A percentile compares a stretch with the other conserved stretches of the same genome.
Evolutionary conservation across 1,140 invertebrate genomes (phyloP).

Genomic region (Temnothorax nylanderi): DNA sequence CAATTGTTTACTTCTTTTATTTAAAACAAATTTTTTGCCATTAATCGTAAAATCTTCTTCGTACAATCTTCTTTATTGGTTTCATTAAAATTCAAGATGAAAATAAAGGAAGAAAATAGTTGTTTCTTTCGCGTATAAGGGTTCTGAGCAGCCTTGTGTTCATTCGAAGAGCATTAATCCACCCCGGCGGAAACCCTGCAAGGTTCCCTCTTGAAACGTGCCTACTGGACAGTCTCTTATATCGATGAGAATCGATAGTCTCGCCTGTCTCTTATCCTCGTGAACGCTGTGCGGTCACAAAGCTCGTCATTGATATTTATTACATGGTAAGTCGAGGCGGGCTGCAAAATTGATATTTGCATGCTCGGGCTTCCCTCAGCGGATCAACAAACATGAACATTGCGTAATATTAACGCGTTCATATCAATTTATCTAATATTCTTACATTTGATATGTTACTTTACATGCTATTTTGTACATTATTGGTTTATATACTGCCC

Average conservation of each 20-base stretch:
- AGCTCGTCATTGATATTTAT: slow-evolving; percentile 60
- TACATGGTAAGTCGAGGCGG: slow-evolving; percentile 19
- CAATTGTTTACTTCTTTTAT: background rate
- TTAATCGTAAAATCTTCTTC: background rate
- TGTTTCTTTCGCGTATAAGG: slow-evolving; percentile 22
- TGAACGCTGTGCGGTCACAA: background rate
- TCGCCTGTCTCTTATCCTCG: slow-evolving; percentile 27
- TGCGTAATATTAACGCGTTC: background rate
- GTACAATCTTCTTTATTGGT: background rate
- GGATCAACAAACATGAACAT: slow-evolving; percentile 16
- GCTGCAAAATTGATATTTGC: slow-evolving; percentile 46
- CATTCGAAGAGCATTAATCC: slow-evolving; percentile 78
- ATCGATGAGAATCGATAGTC: slow-evolving; percentile 75
- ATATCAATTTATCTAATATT: background rate
- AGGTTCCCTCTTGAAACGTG: slow-evolving; percentile 77
- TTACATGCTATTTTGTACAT: background rate
- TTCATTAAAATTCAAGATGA: background rate
- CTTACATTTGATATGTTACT: background rate
- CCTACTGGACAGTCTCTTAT: slow-evolving; percentile 68
- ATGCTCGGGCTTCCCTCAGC: background rate
- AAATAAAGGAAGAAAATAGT: background rate
- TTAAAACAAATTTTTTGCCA: background rate
- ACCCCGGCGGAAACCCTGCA: slow-evolving; percentile 77
- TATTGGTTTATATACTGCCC: background rate
- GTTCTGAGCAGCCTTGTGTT: slow-evolving; percentile 57